phyloP scores from a whole-genome alignment of 2,113 vertebrate species.

The Stomatorhinus ivindoensis region DNA sequence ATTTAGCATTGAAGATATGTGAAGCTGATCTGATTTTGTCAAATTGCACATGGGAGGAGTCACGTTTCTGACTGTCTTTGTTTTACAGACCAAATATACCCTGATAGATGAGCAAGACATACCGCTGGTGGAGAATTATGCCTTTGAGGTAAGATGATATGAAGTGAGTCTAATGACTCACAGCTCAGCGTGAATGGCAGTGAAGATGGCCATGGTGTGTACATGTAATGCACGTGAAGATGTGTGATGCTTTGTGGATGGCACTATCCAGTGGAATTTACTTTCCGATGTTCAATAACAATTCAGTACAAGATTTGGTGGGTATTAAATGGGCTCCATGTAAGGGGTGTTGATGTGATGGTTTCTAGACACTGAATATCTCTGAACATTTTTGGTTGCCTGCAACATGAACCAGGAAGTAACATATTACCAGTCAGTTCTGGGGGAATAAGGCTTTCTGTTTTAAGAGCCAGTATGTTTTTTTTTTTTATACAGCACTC shows the following conservation, averaged over 20 bases:
- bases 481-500: background rate
- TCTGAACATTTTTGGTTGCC: background rate
- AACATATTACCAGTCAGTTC: background rate
- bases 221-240: background rate
- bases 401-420: background rate
- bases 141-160: conserved; percentile 80
- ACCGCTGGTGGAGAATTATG: conserved; percentile 93
- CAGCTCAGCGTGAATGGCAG: background rate
- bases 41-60: background rate
- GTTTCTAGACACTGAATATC: background rate
- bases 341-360: background rate
- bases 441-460: background rate
- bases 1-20: background rate
- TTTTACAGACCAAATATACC: conserved; percentile 86
- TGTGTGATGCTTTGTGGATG: background rate
- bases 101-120: conserved; percentile 96
- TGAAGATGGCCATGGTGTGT: background rate
- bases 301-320: background rate
- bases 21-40: background rate
- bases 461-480: background rate
- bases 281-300: background rate
- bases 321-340: background rate
- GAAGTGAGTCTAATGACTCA: background rate
- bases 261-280: background rate
- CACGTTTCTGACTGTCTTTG: conserved; percentile 21